These are phyloP conservation scores for Delia radicum DNA, from an alignment of 1,140 invertebrate genomes.

Conservation along the genomic window DNA sequence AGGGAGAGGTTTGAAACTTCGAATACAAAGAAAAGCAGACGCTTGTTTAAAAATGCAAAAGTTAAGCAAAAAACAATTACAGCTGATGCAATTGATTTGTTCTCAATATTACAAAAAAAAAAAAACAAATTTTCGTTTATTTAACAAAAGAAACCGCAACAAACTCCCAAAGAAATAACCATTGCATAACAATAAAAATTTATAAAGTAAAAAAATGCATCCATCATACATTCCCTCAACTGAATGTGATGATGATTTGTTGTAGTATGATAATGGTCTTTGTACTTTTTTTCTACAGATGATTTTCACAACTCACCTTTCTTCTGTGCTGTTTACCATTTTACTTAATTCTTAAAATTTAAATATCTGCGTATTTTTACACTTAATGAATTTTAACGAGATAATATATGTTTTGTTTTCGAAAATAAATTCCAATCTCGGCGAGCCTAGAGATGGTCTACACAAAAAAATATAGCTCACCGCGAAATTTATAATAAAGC, in stretches of 20 bases:
- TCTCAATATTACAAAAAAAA: not conserved
- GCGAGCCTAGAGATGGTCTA: not conserved
- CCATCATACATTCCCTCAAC: not conserved
- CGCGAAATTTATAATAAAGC: not conserved
- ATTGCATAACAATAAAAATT: constrained; percentile 1
- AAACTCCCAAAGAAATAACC: not conserved
- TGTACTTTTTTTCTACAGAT: not conserved
- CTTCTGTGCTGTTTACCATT: not conserved
- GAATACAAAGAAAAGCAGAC: not conserved
- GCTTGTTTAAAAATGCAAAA: not conserved
- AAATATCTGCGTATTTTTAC: not conserved
- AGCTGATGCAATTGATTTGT: not conserved
- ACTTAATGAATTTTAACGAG: not conserved
- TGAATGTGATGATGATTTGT: not conserved
- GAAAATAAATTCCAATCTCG: not conserved
- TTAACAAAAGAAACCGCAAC: no score
- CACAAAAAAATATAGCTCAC: not conserved
- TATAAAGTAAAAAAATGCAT: not conserved
- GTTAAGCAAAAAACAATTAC: not conserved
- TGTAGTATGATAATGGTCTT: not conserved
- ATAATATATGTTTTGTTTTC: not conserved
- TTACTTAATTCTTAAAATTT: not conserved
- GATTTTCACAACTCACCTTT: not conserved
- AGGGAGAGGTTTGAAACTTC: not conserved
- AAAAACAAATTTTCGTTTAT: no score